Conservation (phyloP, 1,140 invertebrate genomes). For the Marisa cornuarietis region DNA sequence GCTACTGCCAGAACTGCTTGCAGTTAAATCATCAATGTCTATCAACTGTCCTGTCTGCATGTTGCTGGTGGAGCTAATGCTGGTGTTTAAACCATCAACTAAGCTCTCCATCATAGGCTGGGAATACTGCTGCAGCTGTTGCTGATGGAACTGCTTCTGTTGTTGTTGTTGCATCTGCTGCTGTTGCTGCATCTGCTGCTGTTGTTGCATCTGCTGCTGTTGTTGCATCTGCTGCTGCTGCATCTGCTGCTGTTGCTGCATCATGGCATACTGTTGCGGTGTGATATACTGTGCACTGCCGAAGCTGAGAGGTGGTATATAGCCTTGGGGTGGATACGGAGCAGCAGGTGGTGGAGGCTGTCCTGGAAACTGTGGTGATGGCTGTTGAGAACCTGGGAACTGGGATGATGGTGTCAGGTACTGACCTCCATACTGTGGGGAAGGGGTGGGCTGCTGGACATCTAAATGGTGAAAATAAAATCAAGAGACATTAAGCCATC, state of each 20-base stretch:
- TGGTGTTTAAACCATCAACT: slow-evolving; percentile 12
- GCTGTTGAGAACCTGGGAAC: slow-evolving; percentile 28
- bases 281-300: slow-evolving; percentile 6
- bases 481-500: too few relatives aligned
- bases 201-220: slow-evolving; percentile 4
- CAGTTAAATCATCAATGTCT: slow-evolving; percentile 34
- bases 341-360: slow-evolving; percentile 33
- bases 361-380: slow-evolving; percentile 38
- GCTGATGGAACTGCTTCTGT: slow-evolving; percentile 34
- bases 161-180: slow-evolving; percentile 28
- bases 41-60: slow-evolving; percentile 36
- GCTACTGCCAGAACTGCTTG: slow-evolving; percentile 28
- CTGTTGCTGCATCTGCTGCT: slow-evolving; percentile 28
- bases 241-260: slow-evolving; percentile 54
- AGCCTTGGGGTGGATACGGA: slow-evolving; percentile 31
- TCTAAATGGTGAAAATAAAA: slow-evolving; percentile 6
- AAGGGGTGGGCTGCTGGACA: slow-evolving; percentile 25
- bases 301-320: not conserved
- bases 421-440: slow-evolving; percentile 35
- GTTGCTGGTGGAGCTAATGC: slow-evolving; percentile 9
- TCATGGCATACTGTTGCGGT: slow-evolving; percentile 26
- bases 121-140: slow-evolving; percentile 22
- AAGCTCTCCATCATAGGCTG: not conserved
- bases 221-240: too few relatives aligned
- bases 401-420: slow-evolving; percentile 23